Percentiles rank a stretch among this genome's conserved stretches.
phyloP scores from a whole-genome alignment of 2,113 vertebrate genomes.

The Phaethon lepturus region DNA sequence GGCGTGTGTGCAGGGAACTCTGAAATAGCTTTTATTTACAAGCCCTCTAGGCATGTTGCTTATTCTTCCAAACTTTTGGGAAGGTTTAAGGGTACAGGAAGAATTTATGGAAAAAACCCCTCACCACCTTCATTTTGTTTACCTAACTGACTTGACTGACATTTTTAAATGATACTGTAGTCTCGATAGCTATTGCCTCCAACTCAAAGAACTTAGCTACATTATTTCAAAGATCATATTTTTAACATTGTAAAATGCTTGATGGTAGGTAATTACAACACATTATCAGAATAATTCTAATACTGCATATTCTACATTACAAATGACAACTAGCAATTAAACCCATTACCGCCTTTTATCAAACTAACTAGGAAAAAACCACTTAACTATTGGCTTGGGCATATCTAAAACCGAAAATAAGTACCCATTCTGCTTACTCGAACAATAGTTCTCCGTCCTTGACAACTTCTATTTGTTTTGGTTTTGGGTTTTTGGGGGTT shows the following conservation, averaged over 20 bases:
- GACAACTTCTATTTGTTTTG: not conserved
- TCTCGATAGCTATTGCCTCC: not conserved
- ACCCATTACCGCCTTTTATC: slow-evolving; percentile 1
- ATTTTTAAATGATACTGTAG: not conserved
- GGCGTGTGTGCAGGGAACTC: not conserved
- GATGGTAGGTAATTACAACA: slow-evolving; percentile 27
- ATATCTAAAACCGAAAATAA: not conserved
- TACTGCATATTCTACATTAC: not conserved
- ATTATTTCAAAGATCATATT: not conserved
- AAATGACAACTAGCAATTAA: slow-evolving; percentile 58
- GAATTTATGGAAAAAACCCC: not conserved
- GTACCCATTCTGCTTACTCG: not conserved
- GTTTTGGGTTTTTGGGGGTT: not conserved
- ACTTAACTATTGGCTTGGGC: slow-evolving; percentile 13
- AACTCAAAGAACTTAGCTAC: not conserved
- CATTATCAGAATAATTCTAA: slow-evolving; percentile 26
- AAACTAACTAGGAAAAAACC: not conserved
- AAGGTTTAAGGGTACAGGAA: not conserved
- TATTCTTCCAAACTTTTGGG: not conserved
- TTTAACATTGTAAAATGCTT: not conserved
- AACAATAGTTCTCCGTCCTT: not conserved
- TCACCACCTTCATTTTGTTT: not conserved
- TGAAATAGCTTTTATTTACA: not conserved
- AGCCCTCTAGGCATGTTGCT: not conserved
- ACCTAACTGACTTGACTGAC: not conserved